A percentile compares a stretch with the other conserved stretches of the same genome.
These are phyloP conservation scores for Neofelis nebulosa DNA, from an alignment of 2,113 vertebrate species.

Conservation along the genomic window DNA sequence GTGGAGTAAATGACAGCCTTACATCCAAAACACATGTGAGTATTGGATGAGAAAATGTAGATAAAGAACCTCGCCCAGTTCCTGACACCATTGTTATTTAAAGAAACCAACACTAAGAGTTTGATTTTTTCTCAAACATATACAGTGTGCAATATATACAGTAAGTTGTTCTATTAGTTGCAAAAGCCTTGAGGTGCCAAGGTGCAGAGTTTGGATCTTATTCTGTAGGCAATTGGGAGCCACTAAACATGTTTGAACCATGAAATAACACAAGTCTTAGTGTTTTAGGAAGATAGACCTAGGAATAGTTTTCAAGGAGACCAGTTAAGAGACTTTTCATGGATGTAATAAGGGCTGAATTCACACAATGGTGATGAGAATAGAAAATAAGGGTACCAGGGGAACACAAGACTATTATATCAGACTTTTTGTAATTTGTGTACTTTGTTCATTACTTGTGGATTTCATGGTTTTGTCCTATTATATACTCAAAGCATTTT, in stretches of 20 bases:
- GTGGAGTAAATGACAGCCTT: background rate
- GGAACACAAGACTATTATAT: background rate
- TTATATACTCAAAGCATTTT: background rate
- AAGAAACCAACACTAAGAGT: background rate
- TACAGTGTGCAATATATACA: background rate
- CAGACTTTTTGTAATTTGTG: background rate
- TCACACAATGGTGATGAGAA: background rate
- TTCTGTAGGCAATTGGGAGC: background rate
- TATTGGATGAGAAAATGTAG: background rate
- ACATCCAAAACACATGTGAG: background rate
- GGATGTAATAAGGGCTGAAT: no score
- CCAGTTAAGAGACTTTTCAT: background rate
- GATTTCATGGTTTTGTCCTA: background rate
- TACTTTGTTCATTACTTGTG: background rate
- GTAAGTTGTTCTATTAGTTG: background rate
- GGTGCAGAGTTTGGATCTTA: background rate
- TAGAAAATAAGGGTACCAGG: background rate
- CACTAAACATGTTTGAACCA: background rate
- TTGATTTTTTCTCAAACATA: background rate
- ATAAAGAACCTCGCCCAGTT: background rate
- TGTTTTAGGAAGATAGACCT: background rate
- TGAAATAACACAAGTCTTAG: background rate
- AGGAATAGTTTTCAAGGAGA: background rate
- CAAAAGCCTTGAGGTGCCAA: background rate
- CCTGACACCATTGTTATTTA: background rate